Conservation (phyloP, 2,797 vertebrate species). For the Coreius guichenoti region DNA sequence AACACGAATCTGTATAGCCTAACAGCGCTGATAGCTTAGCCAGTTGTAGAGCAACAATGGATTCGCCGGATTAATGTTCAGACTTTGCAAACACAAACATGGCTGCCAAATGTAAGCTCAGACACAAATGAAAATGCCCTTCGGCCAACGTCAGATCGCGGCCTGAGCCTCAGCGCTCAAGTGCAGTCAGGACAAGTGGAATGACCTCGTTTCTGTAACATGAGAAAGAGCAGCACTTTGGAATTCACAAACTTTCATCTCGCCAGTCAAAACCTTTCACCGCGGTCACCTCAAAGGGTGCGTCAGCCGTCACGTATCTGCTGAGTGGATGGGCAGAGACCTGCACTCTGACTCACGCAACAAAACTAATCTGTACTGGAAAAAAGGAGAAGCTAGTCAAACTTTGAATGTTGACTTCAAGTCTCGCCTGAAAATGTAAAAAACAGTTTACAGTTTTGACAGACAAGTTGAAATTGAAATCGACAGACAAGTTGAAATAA, state of each 20-base stretch:
- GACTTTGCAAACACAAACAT: conserved; percentile 48
- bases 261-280: conserved; percentile 81
- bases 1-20: conserved; percentile 39
- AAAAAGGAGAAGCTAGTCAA: neutral
- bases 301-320: conserved; percentile 75
- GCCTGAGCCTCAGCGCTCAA: conserved; percentile 66
- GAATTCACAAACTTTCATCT: conserved; percentile 85
- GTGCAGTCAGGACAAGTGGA: conserved; percentile 79
- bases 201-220: conserved; percentile 83
- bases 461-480: no score
- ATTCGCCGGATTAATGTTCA: conserved; percentile 43
- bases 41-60: conserved; percentile 18
- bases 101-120: conserved; percentile 66
- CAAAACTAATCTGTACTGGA: neutral
- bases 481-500: no score
- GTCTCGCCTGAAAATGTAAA: conserved; percentile 1
- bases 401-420: neutral
- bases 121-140: conserved; percentile 64
- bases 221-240: conserved; percentile 74
- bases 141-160: conserved; percentile 64
- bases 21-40: conserved; percentile 36
- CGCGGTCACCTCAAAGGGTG: conserved; percentile 68
- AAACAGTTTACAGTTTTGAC: neutral
- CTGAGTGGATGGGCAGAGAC: conserved; percentile 65
- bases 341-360: conserved; percentile 32